Conservation (phyloP, 1,140 invertebrate genomes). For the Zaprionus inermis region DNA sequence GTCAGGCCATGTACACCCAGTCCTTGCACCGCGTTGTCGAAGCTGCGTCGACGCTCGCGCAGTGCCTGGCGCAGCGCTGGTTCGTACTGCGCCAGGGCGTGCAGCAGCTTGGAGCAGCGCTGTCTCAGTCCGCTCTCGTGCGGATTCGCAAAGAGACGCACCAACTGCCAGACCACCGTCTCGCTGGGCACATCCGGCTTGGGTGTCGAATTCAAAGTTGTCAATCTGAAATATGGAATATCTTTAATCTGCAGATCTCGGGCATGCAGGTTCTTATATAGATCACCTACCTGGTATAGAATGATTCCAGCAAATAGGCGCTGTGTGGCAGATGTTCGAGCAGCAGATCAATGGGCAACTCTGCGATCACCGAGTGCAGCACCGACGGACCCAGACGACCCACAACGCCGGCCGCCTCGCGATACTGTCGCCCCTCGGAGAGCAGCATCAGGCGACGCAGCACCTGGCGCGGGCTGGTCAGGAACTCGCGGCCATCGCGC, state of each 20-base stretch:
- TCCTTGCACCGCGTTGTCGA: constrained; percentile 94
- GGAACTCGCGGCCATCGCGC: constrained; percentile 86
- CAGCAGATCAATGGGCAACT: constrained; percentile 93
- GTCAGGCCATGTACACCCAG: constrained; percentile 94
- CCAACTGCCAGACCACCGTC: constrained; percentile 91
- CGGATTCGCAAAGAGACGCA: constrained; percentile 90
- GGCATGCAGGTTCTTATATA: no score
- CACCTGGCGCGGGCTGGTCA: constrained; percentile 90
- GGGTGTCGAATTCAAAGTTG: constrained; percentile 86
- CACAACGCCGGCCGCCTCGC: constrained; percentile 91
- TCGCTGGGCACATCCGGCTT: constrained; percentile 89
- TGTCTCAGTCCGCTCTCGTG: constrained; percentile 87
- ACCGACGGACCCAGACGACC: constrained; percentile 90
- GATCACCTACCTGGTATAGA: constrained; percentile 91
- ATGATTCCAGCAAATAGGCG: constrained; percentile 92
- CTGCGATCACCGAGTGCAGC: constrained; percentile 89
- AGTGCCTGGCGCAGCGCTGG: constrained; percentile 86
- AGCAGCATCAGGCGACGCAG: constrained; percentile 89
- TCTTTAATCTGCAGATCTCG: not conserved
- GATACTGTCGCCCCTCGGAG: constrained; percentile 91
- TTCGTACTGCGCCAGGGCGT: constrained; percentile 86
- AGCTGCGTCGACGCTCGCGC: constrained; percentile 87
- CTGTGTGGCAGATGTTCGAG: constrained; percentile 94
- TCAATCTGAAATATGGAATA: constrained; percentile 83
- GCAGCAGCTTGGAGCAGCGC: constrained; percentile 85